Evolutionary conservation across 2,113 vertebrate genomes (phyloP).

Genomic region (Oriolus oriolus): DNA sequence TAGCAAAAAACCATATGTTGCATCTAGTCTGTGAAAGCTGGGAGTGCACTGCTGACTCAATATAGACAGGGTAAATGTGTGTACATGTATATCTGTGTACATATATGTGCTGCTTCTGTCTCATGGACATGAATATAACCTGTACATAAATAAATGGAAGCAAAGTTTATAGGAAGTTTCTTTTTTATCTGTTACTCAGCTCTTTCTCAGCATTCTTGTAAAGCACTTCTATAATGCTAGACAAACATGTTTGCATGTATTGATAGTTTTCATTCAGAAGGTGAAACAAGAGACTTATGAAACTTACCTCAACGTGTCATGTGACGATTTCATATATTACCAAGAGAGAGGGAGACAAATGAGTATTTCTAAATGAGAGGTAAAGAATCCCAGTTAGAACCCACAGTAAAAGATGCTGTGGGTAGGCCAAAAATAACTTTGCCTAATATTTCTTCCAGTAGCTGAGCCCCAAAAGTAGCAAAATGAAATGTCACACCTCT

Average conservation of each 20-base stretch:
- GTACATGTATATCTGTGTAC: background rate
- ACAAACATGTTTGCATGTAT: background rate
- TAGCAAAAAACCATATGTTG: slow-evolving; percentile 42
- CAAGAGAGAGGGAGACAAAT: background rate
- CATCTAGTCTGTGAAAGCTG: background rate
- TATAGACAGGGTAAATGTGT: background rate
- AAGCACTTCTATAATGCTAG: background rate
- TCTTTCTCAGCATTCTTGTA: background rate
- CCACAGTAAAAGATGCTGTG: background rate
- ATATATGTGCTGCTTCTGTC: background rate
- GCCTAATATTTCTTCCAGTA: background rate
- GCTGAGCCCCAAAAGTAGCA: background rate
- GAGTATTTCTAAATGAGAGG: background rate
- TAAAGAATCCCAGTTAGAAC: background rate
- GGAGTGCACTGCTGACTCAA: background rate
- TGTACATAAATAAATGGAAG: background rate
- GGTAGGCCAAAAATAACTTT: background rate
- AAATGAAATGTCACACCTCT: background rate
- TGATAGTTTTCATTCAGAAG: background rate
- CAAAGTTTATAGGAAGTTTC: background rate
- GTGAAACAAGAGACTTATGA: background rate
- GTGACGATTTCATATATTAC: background rate
- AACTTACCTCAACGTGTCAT: background rate
- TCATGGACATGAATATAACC: background rate
- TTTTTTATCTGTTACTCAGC: background rate